These are phyloP conservation scores for Pluvialis apricaria DNA, from an alignment of 2,113 vertebrate species.

Conservation along the genomic window DNA sequence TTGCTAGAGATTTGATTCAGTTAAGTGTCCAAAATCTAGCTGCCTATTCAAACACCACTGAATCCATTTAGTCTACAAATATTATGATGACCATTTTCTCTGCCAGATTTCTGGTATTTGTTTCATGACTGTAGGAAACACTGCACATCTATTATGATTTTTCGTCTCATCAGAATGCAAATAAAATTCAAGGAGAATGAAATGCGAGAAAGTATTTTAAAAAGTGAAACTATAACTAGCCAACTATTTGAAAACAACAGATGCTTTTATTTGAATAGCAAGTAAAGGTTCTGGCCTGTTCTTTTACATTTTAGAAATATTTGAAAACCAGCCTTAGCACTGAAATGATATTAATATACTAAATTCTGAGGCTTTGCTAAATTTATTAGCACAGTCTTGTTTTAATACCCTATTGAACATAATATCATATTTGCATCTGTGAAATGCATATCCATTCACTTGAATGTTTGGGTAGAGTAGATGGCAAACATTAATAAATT, in stretches of 20 bases:
- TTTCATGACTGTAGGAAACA: not conserved
- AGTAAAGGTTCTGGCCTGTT: not conserved
- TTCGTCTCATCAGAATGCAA: slow-evolving; percentile 15
- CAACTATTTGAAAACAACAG: slow-evolving; percentile 22
- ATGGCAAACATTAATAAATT: not conserved
- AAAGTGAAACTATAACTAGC: not conserved
- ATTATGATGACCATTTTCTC: not conserved
- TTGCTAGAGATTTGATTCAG: not conserved
- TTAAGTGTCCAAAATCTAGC: not conserved
- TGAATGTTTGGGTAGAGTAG: not conserved
- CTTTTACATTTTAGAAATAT: not conserved
- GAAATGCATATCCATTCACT: not conserved
- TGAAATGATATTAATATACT: not conserved
- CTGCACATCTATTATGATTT: not conserved
- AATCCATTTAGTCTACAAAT: not conserved
- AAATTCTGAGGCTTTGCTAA: not conserved
- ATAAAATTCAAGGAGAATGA: not conserved
- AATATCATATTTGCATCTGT: not conserved
- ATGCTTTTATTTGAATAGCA: not conserved
- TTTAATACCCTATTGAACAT: not conserved
- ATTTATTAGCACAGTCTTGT: not conserved
- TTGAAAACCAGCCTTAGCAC: not conserved
- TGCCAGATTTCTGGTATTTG: not conserved
- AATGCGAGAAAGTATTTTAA: not conserved
- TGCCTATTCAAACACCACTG: not conserved